These are phyloP conservation scores for Dendrophyllia cribrosa DNA, from an alignment of 64 coral and sea anemone species.

Conservation along the genomic window DNA sequence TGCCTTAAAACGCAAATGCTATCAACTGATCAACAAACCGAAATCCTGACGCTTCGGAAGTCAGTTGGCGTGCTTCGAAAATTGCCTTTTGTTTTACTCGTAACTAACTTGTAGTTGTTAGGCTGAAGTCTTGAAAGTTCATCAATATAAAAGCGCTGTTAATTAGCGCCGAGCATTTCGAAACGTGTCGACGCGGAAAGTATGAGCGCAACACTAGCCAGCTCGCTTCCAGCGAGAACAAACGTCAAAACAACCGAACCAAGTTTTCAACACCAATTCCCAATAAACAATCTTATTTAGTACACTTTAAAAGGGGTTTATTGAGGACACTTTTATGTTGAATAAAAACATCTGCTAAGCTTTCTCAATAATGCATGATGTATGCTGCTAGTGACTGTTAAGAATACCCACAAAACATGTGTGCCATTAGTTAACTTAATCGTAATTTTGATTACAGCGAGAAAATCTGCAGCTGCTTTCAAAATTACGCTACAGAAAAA, in stretches of 20 bases:
- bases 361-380: slow-evolving; percentile 56
- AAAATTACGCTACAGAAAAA: not conserved
- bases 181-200: slow-evolving; percentile 45
- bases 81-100: slow-evolving; percentile 8
- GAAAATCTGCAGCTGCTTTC: not conserved
- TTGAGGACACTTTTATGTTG: slow-evolving; percentile 55
- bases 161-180: slow-evolving; percentile 35
- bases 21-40: slow-evolving; percentile 13
- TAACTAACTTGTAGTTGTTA: slow-evolving; percentile 33
- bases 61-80: not conserved
- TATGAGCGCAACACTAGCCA: no score
- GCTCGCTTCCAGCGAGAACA: not conserved
- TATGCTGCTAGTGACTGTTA: slow-evolving; percentile 23
- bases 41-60: not conserved
- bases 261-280: slow-evolving; percentile 49
- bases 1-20: not conserved
- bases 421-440: slow-evolving; percentile 8
- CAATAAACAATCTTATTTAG: slow-evolving; percentile 30
- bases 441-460: slow-evolving; percentile 14
- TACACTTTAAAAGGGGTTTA: slow-evolving; percentile 37
- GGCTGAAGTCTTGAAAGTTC: slow-evolving; percentile 18
- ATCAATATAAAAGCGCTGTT: slow-evolving; percentile 18
- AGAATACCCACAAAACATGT: slow-evolving; percentile 44
- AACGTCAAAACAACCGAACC: not conserved
- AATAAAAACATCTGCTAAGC: slow-evolving; percentile 64